A percentile compares a stretch with the other conserved stretches of the same genome.
These are phyloP conservation scores for Xenopus laevis DNA, from an alignment of 2,113 vertebrate species.

Conservation along the genomic window DNA sequence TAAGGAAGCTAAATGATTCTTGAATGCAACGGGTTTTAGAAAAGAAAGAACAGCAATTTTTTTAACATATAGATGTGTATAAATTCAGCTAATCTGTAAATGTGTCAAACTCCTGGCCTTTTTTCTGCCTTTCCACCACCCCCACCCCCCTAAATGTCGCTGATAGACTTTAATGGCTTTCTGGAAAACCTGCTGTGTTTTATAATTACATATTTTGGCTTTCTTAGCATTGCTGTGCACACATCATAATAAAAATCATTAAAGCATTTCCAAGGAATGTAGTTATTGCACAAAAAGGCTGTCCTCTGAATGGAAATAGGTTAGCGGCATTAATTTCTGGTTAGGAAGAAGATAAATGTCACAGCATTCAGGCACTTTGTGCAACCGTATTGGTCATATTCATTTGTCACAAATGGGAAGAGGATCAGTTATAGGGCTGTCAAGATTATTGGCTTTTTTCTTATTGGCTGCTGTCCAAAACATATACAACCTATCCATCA, in stretches of 20 bases:
- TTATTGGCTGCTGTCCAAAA: no score
- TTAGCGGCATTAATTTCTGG: slow-evolving; percentile 8
- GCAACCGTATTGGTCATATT: no score
- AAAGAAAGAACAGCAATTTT: slow-evolving; percentile 29
- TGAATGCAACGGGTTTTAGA: background rate
- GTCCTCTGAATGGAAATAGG: slow-evolving; percentile 23
- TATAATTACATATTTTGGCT: slow-evolving; percentile 46
- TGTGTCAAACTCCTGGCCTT: slow-evolving; percentile 33
- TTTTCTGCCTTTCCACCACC: slow-evolving; percentile 23
- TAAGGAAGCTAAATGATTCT: slow-evolving; percentile 32
- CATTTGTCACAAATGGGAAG: no score
- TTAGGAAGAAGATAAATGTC: background rate
- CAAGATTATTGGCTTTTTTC: no score
- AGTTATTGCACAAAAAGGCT: slow-evolving; percentile 24
- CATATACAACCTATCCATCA: no score
- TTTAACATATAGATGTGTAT: background rate
- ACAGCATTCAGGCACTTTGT: no score
- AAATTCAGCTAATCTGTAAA: slow-evolving; percentile 34
- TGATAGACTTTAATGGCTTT: slow-evolving; percentile 43
- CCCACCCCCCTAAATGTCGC: slow-evolving; percentile 18
- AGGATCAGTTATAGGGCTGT: no score
- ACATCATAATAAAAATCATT: slow-evolving; percentile 45
- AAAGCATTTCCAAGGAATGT: slow-evolving; percentile 41
- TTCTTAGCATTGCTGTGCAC: slow-evolving; percentile 39
- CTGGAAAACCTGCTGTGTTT: slow-evolving; percentile 44